Conservation (phyloP, 2,888 invertebrate species). For the Flexamia atlantica region DNA sequence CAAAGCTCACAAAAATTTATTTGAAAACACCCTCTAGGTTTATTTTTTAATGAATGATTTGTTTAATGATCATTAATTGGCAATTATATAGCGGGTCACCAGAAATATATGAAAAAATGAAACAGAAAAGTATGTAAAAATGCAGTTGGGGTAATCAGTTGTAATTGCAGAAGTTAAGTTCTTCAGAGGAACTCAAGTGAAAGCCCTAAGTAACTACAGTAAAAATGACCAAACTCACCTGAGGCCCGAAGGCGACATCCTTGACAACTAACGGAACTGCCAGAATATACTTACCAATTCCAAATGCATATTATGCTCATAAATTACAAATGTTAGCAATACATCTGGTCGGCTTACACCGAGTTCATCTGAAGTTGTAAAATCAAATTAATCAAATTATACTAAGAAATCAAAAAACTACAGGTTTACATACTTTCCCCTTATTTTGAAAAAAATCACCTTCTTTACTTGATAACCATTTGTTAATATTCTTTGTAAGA, state of each 20-base stretch:
- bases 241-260: neutral
- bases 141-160: no score
- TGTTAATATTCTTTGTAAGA: neutral
- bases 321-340: neutral
- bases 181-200: conserved; percentile 23
- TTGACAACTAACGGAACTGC: conserved; percentile 36
- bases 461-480: conserved; percentile 6
- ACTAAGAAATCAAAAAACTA: neutral
- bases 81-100: no score
- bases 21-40: no score
- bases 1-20: no score
- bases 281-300: conserved; percentile 15
- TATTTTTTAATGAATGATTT: no score
- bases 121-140: no score
- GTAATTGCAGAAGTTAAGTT: neutral
- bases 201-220: neutral
- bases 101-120: no score
- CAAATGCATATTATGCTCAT: neutral
- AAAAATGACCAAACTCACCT: conserved; percentile 18
- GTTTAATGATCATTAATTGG: no score
- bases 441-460: neutral
- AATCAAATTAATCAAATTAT: neutral
- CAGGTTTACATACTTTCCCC: neutral
- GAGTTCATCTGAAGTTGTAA: neutral
- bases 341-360: neutral